These are phyloP conservation scores for Phymorhynchus buccinoides DNA, from an alignment of 1,140 invertebrate species.

Conservation along the genomic window DNA sequence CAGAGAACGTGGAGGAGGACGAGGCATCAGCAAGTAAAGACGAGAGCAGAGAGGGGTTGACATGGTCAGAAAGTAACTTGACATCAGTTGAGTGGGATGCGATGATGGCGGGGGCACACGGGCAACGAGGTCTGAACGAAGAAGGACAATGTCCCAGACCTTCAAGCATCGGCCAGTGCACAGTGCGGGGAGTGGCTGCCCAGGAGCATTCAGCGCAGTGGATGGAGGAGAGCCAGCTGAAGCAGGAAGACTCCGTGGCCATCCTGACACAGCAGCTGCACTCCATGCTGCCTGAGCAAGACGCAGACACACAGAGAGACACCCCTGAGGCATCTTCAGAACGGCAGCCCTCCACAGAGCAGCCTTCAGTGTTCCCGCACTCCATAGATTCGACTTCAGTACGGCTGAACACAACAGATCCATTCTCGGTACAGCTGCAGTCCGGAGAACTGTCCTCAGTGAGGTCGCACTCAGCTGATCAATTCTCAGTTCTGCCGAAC, in stretches of 20 bases:
- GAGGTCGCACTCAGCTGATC: too few species aligned
- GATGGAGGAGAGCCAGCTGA: slow-evolving; percentile 15
- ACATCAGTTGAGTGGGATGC: not conserved
- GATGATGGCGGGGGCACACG: not conserved
- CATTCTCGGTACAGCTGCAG: too few species aligned
- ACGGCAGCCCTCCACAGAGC: too few species aligned
- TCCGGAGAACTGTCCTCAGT: too few species aligned
- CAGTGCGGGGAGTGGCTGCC: not conserved
- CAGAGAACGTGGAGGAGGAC: too few species aligned
- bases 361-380: too few species aligned
- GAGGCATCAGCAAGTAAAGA: too few species aligned
- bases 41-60: not conserved
- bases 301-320: not conserved
- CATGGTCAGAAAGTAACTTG: not conserved
- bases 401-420: too few species aligned
- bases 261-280: slow-evolving; percentile 24
- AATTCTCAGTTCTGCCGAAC: too few species aligned
- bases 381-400: too few species aligned
- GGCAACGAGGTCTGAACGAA: not conserved
- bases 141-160: too few species aligned
- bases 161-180: not conserved
- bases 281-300: not conserved
- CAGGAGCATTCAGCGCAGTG: slow-evolving; percentile 3
- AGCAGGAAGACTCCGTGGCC: slow-evolving; percentile 26
- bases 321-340: too few species aligned